Percentiles rank a stretch among this genome's conserved stretches.
Conservation (phyloP, 2,888 invertebrate species). For the Hololepta plana region DNA sequence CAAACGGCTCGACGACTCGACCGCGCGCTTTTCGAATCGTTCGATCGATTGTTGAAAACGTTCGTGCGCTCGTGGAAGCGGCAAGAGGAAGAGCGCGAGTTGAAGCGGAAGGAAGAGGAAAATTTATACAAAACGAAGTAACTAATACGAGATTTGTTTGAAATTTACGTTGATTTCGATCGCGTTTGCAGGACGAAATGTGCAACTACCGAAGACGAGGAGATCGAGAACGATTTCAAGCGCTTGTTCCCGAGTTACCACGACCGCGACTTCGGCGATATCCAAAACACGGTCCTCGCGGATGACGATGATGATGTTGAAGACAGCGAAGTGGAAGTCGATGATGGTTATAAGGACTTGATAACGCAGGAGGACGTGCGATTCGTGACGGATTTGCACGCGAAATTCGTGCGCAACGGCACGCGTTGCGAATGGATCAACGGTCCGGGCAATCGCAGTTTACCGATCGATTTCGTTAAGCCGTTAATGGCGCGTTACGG, state of each 20-base stretch:
- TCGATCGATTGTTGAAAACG: slow-evolving; percentile 36
- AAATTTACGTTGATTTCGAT: neutral
- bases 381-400: slow-evolving; percentile 41
- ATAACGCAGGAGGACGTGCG: slow-evolving; percentile 36
- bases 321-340: slow-evolving; percentile 8
- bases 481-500: slow-evolving; percentile 41
- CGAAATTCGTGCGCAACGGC: slow-evolving; percentile 35
- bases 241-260: slow-evolving; percentile 52
- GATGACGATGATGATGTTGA: slow-evolving; percentile 17
- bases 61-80: slow-evolving; percentile 58
- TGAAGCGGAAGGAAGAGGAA: slow-evolving; percentile 53
- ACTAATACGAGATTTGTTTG: slow-evolving; percentile 10
- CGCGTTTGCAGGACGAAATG: slow-evolving; percentile 30
- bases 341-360: slow-evolving; percentile 11
- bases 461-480: slow-evolving; percentile 26
- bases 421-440: slow-evolving; percentile 42
- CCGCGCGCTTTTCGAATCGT: slow-evolving; percentile 18
- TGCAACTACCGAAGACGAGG: slow-evolving; percentile 48
- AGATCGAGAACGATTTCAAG: slow-evolving; percentile 42
- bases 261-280: slow-evolving; percentile 51
- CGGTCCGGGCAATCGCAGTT: slow-evolving; percentile 22
- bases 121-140: slow-evolving; percentile 57
- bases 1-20: slow-evolving; percentile 14
- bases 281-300: slow-evolving; percentile 19
- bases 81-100: slow-evolving; percentile 49